Evolutionary conservation across 2,113 vertebrate species (phyloP).

Genomic region (Galemys pyrenaicus): DNA sequence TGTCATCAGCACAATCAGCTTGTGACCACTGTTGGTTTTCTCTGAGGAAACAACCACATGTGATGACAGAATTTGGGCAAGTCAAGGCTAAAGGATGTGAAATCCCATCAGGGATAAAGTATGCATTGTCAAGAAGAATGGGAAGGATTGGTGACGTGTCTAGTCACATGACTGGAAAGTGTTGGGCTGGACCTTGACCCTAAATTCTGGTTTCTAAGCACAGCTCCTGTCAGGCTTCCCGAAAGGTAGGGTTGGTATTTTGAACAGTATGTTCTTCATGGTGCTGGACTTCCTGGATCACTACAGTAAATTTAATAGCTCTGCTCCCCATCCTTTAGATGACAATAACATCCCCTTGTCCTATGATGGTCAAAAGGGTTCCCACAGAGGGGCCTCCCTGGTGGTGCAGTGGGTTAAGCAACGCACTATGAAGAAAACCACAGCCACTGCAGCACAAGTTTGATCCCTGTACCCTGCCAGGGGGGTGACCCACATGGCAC

Average conservation of each 20-base stretch:
- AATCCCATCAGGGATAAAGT: neutral
- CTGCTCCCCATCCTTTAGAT: neutral
- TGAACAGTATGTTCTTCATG: neutral
- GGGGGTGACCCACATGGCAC: too few species aligned
- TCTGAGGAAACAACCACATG: neutral
- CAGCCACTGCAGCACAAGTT: too few species aligned
- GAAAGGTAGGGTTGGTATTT: neutral
- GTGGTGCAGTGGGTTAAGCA: too few species aligned
- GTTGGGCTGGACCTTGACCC: neutral
- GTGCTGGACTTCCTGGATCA: neutral
- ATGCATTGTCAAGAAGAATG: neutral
- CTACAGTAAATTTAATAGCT: neutral
- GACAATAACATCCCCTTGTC: neutral
- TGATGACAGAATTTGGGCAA: slow-evolving; percentile 2
- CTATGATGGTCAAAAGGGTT: neutral
- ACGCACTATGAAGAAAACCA: too few species aligned
- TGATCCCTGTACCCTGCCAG: too few species aligned
- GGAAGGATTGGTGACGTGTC: neutral
- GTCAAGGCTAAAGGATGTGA: neutral
- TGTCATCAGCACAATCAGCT: neutral
- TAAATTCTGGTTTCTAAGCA: neutral
- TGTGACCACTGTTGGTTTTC: neutral
- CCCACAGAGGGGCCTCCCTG: too few species aligned
- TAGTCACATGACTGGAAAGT: neutral
- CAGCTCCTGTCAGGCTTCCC: neutral